Evolutionary conservation across 2,888 invertebrate genomes (phyloP).

Genomic region (Aphodius sticticus): DNA sequence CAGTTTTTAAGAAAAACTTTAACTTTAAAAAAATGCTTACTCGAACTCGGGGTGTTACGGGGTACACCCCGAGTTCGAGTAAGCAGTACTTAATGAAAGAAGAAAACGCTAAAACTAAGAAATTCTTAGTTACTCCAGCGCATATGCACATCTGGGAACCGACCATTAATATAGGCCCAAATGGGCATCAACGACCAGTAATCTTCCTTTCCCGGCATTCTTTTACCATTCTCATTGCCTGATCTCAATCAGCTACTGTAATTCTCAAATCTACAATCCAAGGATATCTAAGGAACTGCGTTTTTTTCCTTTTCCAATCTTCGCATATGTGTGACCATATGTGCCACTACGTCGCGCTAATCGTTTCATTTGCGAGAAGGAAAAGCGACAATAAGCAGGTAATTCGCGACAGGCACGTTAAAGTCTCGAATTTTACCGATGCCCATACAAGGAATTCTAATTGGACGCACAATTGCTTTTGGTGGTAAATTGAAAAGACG

Average conservation of each 20-base stretch:
- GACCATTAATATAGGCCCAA: neutral
- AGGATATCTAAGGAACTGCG: no score
- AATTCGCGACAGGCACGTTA: neutral
- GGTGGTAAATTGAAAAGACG: neutral
- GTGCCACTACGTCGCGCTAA: neutral
- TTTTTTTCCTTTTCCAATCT: neutral
- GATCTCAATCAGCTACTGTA: neutral
- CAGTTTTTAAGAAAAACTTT: no score
- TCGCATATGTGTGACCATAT: neutral
- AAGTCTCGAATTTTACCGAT: neutral
- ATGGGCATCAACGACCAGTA: neutral
- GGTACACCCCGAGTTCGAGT: no score
- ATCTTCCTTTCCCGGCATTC: neutral
- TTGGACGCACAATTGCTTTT: neutral
- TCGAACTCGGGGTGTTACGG: no score
- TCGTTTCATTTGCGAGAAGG: neutral
- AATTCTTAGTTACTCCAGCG: no score
- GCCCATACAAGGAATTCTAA: constrained; percentile 4
- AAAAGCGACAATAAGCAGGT: neutral
- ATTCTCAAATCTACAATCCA: neutral
- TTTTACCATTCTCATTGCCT: neutral
- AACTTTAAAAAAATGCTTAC: no score
- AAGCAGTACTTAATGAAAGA: no score
- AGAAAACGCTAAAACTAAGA: no score
- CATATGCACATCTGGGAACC: neutral